Conservation (phyloP, 2,888 invertebrate species). For the Lepidochitona cinerea region DNA sequence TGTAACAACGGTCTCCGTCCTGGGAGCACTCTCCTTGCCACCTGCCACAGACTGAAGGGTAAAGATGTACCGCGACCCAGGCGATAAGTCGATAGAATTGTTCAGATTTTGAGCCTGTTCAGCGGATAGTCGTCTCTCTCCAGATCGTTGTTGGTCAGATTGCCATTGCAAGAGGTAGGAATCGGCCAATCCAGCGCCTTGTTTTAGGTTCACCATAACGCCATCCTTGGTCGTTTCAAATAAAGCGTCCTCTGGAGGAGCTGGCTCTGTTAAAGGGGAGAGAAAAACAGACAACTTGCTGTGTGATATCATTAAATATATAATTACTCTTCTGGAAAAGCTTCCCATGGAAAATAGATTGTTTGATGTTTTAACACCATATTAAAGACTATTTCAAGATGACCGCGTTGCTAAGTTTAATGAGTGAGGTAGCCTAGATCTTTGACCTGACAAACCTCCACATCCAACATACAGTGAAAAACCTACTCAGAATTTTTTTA, state of each 20-base stretch:
- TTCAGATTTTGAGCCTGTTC: background rate
- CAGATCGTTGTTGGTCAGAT: background rate
- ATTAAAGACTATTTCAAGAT: too few species aligned
- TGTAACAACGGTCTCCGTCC: background rate
- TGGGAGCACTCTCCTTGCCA: background rate
- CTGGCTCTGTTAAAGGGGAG: background rate
- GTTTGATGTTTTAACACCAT: too few species aligned
- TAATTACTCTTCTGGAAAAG: too few species aligned
- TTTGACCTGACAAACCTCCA: too few species aligned
- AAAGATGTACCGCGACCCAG: background rate
- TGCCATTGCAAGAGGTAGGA: background rate
- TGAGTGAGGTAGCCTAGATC: too few species aligned
- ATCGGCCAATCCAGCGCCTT: background rate
- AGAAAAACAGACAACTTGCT: too few species aligned
- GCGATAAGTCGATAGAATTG: background rate
- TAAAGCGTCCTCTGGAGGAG: too few species aligned
- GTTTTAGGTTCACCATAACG: background rate
- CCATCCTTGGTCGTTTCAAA: background rate
- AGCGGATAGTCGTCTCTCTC: background rate
- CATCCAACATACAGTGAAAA: too few species aligned
- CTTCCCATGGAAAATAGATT: too few species aligned
- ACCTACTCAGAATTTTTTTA: too few species aligned
- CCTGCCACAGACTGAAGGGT: background rate
- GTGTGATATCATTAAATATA: too few species aligned
- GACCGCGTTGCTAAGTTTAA: too few species aligned